Percentiles rank a stretch among this genome's conserved stretches.
Evolutionary conservation across 2,888 invertebrate genomes (phyloP).

Genomic region (Tanaodytes sp.): DNA sequence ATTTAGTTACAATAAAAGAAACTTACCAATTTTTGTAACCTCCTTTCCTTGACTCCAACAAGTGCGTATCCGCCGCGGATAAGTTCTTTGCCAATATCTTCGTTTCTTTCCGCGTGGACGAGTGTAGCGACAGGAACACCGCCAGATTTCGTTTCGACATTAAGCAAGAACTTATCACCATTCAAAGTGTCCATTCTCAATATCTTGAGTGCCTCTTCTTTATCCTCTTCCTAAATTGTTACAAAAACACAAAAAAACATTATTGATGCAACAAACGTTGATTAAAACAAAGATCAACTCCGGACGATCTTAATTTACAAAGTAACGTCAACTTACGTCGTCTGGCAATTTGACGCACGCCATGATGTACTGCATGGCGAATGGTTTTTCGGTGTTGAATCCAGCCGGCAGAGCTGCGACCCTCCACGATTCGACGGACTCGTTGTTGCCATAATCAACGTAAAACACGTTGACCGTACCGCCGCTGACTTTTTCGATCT

Average conservation of each 20-base stretch:
- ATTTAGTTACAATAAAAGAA: too few relatives aligned
- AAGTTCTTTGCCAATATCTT: conserved; percentile 84
- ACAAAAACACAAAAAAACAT: too few relatives aligned
- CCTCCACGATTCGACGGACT: conserved; percentile 80
- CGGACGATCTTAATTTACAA: too few relatives aligned
- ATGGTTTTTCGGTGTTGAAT: conserved; percentile 83
- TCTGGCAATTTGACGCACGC: conserved; percentile 88
- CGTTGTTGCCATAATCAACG: conserved; percentile 97
- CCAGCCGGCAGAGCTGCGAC: conserved; percentile 88
- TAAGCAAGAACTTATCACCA: conserved; percentile 85
- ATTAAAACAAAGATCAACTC: too few relatives aligned
- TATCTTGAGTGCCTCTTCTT: conserved; percentile 81
- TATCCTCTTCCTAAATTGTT: conserved; percentile 83
- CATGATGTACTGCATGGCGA: conserved; percentile 89
- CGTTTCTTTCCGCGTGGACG: conserved; percentile 77
- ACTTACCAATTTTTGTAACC: conserved; percentile 83
- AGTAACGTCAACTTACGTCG: conserved; percentile 86
- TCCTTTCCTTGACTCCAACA: conserved; percentile 87
- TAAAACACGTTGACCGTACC: conserved; percentile 87
- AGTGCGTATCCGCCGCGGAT: conserved; percentile 89
- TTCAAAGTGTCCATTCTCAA: conserved; percentile 76
- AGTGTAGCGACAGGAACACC: conserved; percentile 76
- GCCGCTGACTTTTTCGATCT: conserved; percentile 86
- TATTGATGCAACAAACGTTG: too few relatives aligned
- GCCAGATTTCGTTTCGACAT: conserved; percentile 83